Evolutionary conservation across 2,888 invertebrate genomes (phyloP).

Genomic region (Eutolmus rufibarbis): DNA sequence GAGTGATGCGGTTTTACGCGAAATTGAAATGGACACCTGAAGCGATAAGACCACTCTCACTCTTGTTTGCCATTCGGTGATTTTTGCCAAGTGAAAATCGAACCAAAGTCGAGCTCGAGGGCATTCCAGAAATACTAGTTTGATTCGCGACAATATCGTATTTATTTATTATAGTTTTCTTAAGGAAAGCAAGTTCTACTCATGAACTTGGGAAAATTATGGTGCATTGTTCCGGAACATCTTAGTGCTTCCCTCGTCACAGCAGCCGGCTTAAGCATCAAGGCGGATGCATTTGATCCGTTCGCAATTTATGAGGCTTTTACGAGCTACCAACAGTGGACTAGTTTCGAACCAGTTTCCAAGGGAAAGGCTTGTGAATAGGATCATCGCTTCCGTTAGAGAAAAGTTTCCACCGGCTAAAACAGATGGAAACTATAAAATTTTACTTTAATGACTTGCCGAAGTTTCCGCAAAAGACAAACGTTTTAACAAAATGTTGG

Average conservation of each 20-base stretch:
- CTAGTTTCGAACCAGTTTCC: background rate
- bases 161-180: background rate
- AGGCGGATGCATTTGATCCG: background rate
- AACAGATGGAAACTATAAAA: background rate
- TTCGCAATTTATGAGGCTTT: background rate
- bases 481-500: background rate
- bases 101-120: background rate
- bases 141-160: background rate
- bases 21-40: background rate
- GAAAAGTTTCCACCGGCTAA: background rate
- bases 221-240: background rate
- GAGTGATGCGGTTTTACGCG: background rate
- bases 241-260: background rate
- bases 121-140: constrained; percentile 17
- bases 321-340: background rate
- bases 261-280: background rate
- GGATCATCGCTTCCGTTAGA: background rate
- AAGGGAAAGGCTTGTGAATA: background rate
- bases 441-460: background rate
- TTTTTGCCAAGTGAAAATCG: constrained; percentile 25
- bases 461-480: background rate
- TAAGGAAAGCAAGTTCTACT: constrained; percentile 4
- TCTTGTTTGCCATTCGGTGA: background rate
- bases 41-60: constrained; percentile 18
- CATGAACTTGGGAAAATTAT: constrained; percentile 17